phyloP scores from a whole-genome alignment of 2,888 invertebrate genomes.

The Campaea margaritaria region DNA sequence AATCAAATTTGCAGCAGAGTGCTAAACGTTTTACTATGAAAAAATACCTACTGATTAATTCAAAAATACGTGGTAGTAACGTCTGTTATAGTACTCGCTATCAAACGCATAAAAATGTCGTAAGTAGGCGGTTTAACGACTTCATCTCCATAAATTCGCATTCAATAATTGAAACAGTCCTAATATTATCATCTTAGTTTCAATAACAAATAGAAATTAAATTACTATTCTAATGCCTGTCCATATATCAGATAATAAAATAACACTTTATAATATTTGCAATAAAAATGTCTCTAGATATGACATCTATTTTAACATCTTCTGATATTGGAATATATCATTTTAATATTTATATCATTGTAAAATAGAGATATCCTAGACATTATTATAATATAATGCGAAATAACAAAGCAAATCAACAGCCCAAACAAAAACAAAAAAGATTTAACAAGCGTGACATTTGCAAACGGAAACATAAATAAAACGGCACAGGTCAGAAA shows the following conservation, averaged over 20 bases:
- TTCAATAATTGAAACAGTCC: background rate
- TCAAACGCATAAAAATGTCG: background rate
- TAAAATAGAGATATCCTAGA: too few species aligned
- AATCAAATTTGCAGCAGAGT: too few species aligned
- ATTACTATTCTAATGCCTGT: constrained; percentile 6
- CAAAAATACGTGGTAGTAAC: background rate
- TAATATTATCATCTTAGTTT: background rate
- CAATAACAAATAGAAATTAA: background rate
- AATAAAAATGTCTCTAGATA: too few species aligned
- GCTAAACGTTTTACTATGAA: too few species aligned
- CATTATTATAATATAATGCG: too few species aligned
- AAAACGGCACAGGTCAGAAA: constrained; percentile 49
- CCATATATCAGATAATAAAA: too few species aligned
- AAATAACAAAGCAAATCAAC: background rate
- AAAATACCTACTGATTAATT: background rate
- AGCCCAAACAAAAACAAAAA: constrained; percentile 37
- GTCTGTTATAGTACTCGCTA: background rate
- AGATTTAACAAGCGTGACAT: constrained; percentile 44
- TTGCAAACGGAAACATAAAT: constrained; percentile 43
- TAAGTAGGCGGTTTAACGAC: constrained; percentile 1
- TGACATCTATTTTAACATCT: too few species aligned
- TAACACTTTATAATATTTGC: too few species aligned
- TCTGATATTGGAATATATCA: too few species aligned
- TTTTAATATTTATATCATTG: too few species aligned
- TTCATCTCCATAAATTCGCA: constrained; percentile 5